A percentile compares a stretch with the other conserved stretches of the same genome.
phyloP scores from a whole-genome alignment of 2,797 vertebrate species.

The Anniella stebbinsi region DNA sequence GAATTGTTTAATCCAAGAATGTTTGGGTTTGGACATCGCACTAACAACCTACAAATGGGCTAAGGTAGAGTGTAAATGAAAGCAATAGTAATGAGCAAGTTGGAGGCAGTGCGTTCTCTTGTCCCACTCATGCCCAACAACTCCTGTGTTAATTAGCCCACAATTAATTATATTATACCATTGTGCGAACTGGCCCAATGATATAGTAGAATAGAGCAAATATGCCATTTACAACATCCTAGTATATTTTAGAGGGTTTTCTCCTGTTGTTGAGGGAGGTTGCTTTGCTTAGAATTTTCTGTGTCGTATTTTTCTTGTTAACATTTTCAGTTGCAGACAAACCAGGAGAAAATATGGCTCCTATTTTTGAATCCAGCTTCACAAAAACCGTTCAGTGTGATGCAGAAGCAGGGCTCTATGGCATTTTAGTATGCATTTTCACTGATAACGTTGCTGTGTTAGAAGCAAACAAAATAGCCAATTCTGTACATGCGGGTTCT shows the following conservation, averaged over 20 bases:
- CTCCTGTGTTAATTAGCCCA: too few species aligned
- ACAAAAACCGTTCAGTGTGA: constrained; percentile 32
- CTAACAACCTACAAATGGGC: too few species aligned
- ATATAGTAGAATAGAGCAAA: constrained; percentile 51
- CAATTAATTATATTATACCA: too few species aligned
- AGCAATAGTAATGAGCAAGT: too few species aligned
- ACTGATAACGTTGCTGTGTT: constrained; percentile 21
- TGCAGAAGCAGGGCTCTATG: background rate
- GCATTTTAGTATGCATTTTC: constrained; percentile 22
- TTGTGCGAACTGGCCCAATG: too few species aligned
- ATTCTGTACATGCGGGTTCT: constrained; percentile 29
- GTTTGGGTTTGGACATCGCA: too few species aligned
- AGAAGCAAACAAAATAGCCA: constrained; percentile 25
- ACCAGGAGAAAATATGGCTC: background rate
- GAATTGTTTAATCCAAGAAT: too few species aligned
- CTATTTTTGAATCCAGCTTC: background rate
- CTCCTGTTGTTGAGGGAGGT: background rate
- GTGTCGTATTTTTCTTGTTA: background rate
- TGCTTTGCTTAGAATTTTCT: background rate
- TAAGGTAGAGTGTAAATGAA: too few species aligned
- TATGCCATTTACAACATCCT: constrained; percentile 60
- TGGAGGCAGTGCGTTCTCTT: too few species aligned
- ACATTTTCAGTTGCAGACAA: constrained; percentile 2
- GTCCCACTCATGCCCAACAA: too few species aligned
- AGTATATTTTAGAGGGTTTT: constrained; percentile 24